phyloP scores from a whole-genome alignment of 2,888 invertebrate species.

The Lottia scabra region DNA sequence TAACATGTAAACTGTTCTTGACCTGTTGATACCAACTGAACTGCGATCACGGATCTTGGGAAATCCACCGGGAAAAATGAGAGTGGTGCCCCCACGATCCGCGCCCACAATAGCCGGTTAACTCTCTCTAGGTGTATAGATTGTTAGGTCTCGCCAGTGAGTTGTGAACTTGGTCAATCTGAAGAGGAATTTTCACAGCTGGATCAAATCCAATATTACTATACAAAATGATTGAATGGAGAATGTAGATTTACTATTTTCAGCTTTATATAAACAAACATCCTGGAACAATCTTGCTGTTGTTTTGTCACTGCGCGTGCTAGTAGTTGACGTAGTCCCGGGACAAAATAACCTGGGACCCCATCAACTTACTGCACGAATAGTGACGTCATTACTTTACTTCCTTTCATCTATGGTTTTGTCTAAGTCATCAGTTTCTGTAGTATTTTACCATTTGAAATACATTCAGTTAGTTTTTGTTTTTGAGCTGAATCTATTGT shows the following conservation, averaged over 20 bases:
- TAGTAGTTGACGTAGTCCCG: constrained; percentile 65
- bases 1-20: neutral
- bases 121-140: neutral
- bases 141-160: neutral
- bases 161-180: neutral
- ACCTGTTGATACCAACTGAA: constrained; percentile 20
- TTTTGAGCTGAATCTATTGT: no score
- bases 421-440: neutral
- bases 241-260: no score
- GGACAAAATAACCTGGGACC: constrained; percentile 57
- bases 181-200: no score
- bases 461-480: no score
- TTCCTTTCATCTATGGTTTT: neutral
- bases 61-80: constrained; percentile 52
- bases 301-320: constrained; percentile 28
- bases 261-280: no score
- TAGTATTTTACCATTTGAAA: neutral
- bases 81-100: constrained; percentile 59
- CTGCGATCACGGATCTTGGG: constrained; percentile 64
- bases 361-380: constrained; percentile 59
- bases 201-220: no score
- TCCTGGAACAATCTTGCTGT: neutral
- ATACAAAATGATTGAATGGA: no score
- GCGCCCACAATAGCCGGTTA: constrained; percentile 53
- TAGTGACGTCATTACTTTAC: constrained; percentile 10